Percentiles rank a stretch among this genome's conserved stretches.
phyloP scores from a whole-genome alignment of 1,140 invertebrate genomes.

The Pachyrhynchus sulphureomaculatus region DNA sequence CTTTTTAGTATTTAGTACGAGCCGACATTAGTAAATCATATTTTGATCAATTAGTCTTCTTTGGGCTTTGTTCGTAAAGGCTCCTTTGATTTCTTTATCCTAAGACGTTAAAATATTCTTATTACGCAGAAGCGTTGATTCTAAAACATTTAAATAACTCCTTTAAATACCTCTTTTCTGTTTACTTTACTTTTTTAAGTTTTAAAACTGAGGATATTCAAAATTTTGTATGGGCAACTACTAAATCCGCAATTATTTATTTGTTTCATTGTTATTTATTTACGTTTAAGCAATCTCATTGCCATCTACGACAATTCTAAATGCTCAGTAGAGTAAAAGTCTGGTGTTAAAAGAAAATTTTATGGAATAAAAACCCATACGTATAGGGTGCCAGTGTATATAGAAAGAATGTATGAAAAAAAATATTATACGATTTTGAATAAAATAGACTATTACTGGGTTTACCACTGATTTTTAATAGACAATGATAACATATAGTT shows the following conservation, averaged over 20 bases:
- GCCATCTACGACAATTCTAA: constrained; percentile 46
- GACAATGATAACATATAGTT: constrained; percentile 4
- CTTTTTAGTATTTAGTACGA: no score
- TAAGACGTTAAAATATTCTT: no score
- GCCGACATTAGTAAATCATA: no score
- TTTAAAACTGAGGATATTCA: constrained; percentile 1
- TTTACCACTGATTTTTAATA: constrained; percentile 19
- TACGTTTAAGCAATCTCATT: constrained; percentile 35
- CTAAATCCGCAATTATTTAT: background rate
- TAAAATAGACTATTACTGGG: background rate
- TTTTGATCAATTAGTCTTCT: no score
- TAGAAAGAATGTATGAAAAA: constrained; percentile 34
- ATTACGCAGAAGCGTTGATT: background rate
- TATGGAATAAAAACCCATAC: constrained; percentile 40
- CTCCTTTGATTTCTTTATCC: no score
- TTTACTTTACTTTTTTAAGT: background rate
- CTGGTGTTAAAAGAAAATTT: constrained; percentile 37
- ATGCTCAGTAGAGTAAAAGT: constrained; percentile 47
- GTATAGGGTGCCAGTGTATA: constrained; percentile 45
- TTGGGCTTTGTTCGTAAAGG: no score
- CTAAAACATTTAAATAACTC: background rate
- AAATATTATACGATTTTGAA: background rate
- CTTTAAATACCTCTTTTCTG: background rate
- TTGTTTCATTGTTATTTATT: background rate
- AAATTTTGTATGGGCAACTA: background rate